Percentiles rank a stretch among this genome's conserved stretches.
These are phyloP conservation scores for Rhea americana DNA, from an alignment of 2,113 vertebrate genomes.

Conservation along the genomic window DNA sequence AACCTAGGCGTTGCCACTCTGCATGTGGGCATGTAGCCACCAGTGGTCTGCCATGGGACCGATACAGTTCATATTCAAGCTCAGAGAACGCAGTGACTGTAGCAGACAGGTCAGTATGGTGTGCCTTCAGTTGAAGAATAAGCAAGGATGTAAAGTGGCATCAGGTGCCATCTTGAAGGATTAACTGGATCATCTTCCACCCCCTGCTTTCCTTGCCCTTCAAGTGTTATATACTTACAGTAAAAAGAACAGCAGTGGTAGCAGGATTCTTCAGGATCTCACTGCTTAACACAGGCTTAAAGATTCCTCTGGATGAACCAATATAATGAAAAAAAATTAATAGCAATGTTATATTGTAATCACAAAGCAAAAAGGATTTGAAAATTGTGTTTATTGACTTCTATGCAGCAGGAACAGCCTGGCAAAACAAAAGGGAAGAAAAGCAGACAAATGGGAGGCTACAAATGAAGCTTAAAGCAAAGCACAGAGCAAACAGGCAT, in stretches of 20 bases:
- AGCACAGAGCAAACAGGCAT: background rate
- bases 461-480: background rate
- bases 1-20: accelerated
- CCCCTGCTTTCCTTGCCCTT: background rate
- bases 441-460: background rate
- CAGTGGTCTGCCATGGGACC: accelerated
- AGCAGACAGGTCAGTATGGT: background rate
- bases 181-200: background rate
- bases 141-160: background rate
- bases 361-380: background rate
- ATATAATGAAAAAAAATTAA: background rate
- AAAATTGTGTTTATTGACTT: conserved; percentile 7
- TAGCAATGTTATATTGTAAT: background rate
- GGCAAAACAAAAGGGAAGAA: background rate
- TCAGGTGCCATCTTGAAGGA: background rate
- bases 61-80: accelerated
- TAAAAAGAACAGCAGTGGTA: background rate
- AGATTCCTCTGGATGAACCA: background rate
- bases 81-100: background rate
- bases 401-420: background rate
- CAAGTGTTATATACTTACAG: background rate
- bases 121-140: background rate
- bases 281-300: background rate
- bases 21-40: accelerated
- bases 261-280: accelerated